Percentiles rank a stretch among this genome's conserved stretches.
These are phyloP conservation scores for Steatocranus sp. DNA, from an alignment of 2,797 vertebrate genomes.

Conservation along the genomic window DNA sequence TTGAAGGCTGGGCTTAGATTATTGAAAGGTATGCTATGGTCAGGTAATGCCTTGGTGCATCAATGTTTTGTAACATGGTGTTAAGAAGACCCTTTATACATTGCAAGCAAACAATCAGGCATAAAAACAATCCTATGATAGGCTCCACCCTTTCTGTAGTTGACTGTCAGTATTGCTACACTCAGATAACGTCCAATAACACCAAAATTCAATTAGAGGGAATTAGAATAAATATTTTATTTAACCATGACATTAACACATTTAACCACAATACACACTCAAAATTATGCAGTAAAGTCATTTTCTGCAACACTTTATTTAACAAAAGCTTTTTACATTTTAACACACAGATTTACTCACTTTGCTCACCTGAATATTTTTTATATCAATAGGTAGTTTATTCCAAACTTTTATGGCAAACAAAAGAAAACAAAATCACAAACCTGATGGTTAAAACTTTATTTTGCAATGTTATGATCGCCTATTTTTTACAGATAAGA, in stretches of 20 bases:
- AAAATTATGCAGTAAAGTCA: background rate
- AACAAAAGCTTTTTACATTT: background rate
- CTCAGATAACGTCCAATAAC: background rate
- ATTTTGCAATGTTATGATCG: background rate
- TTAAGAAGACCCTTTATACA: background rate
- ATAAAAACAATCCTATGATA: background rate
- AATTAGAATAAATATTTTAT: background rate
- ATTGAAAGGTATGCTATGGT: slow-evolving; percentile 2
- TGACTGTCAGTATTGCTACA: background rate
- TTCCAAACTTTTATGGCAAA: background rate
- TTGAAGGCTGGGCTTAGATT: slow-evolving; percentile 44
- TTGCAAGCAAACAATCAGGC: background rate
- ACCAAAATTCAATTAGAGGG: background rate
- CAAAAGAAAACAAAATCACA: background rate
- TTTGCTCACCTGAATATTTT: background rate
- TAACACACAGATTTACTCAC: background rate
- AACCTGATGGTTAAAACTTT: background rate
- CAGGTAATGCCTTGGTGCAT: background rate
- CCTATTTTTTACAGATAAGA: background rate
- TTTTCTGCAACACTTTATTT: background rate
- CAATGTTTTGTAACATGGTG: background rate
- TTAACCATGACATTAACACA: background rate
- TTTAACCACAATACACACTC: background rate
- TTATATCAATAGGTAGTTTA: background rate
- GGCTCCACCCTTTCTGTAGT: background rate